Evolutionary conservation across 2,113 vertebrate genomes (phyloP).

Genomic region (Eublepharis macularius): DNA sequence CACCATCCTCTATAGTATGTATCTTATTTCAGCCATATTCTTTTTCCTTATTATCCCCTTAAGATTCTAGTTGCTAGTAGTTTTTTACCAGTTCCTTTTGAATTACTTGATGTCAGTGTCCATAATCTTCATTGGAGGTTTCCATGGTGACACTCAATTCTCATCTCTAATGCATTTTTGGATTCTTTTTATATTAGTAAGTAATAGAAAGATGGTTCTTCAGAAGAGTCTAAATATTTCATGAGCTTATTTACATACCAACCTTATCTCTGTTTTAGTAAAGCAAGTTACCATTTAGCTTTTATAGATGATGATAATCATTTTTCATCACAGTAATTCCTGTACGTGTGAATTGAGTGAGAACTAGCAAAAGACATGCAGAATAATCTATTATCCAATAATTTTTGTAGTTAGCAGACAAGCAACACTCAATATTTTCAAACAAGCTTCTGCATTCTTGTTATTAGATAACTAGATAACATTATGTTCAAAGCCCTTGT

Average conservation of each 20-base stretch:
- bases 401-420: conserved; percentile 10
- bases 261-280: conserved; percentile 1
- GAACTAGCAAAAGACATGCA: not conserved
- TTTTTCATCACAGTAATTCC: conserved; percentile 3
- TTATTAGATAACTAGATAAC: not conserved
- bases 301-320: conserved; percentile 4
- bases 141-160: conserved; percentile 48
- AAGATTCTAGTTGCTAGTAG: conserved; percentile 17
- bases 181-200: conserved; percentile 29
- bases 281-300: conserved; percentile 17
- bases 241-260: not conserved
- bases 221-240: conserved; percentile 22
- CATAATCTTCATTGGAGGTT: conserved; percentile 32
- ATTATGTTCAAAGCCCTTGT: not conserved
- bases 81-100: conserved; percentile 22
- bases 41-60: conserved; percentile 36
- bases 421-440: not conserved
- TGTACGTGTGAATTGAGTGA: not conserved
- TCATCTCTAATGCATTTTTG: conserved; percentile 17
- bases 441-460: not conserved
- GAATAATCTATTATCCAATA: not conserved
- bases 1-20: not conserved
- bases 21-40: conserved; percentile 35
- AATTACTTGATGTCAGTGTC: conserved; percentile 33
- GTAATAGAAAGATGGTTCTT: conserved; percentile 37